Base-by-base conservation (phyloP, 2,888 invertebrate genomes). In the Drosophila barbarae region DNA sequence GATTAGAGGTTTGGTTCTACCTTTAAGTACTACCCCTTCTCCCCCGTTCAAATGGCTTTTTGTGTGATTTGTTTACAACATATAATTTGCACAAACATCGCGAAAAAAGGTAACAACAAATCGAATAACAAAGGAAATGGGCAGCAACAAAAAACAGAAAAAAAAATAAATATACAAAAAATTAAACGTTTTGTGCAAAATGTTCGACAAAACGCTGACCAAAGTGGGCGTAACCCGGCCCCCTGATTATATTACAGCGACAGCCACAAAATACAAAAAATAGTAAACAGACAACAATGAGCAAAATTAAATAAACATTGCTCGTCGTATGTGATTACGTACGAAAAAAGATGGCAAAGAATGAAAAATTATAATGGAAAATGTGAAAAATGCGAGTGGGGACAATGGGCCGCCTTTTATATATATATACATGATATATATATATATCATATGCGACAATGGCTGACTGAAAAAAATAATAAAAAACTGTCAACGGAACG, bases 401-500 rank as follows among this genome's bases (percentile, higher is more conserved):
- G 63, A 63, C 61, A 63, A 63, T 64, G 36, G 26, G 26, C 10
- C 6, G 21, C 15, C 35, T 47, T 38, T 30, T 28, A 36, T n/a
- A 23, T 46, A 26, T 10, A 55, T 6, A 41, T 23, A 30, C 8
- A 41, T 28, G 23, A 13, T 55, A 9, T 26, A 28, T n/a, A 41
- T 23, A 34, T 26, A 41, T 57, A 5, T n/a, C n/a, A n/a, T 26
- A 9, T 26, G n/a, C 23, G 32, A 61, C 59, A 60, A 60, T 60
- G 54, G 32, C 38, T 38, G 53, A 47, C 54, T 38, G 42, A 39
- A 46, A 49, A 34, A 23, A 44, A 47, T 23, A 61, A 64, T 69
- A 61, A 55, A 65, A 74, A 74, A 78, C 63, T 79, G 79, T 77
- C 76, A 79, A 79, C 69, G 74, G 73, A 76, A 77, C 80, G 65